Evolutionary conservation across 2,888 invertebrate genomes (phyloP), one percentile per base, ranked within the genome.

Genomic region (Chrysina gloriosa): DNA sequence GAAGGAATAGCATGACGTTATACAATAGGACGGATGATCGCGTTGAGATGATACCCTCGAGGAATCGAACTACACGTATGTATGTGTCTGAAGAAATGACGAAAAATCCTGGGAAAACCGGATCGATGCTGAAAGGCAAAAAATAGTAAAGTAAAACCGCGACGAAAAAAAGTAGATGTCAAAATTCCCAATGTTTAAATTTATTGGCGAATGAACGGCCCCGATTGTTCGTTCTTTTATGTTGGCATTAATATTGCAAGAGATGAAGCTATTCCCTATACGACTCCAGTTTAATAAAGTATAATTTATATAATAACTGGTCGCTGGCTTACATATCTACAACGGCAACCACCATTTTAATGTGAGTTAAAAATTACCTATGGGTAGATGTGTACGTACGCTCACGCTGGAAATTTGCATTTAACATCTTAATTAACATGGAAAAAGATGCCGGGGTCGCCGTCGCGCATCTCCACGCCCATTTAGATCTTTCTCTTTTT

Each of bases 361-460:
- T 64, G 66, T 65, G 63, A 64, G 66, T 71, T 39, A 68, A 58
- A 70, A 72, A 70, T 72, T 70, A 68, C 63, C 45, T 68, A 42
- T 27, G 42, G 58, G 45, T 52, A 16, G 16, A 52, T 31, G 31
- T 52, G 31, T 31, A 34, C 45, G 64, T 48, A 68, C 47, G 70
- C 67, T 66, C 61, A 63, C 67, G 67, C 64, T 71, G 70, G 69
- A 71, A 72, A 80, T 80, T 79, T 79, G 76, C 79, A 79, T 80
- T 79, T 77, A 78, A 77, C 77, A 77, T 81, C 80, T 81, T 82
- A 81, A 82, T 82, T 82, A 81, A 74, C 73, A 77, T 76, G 75
- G 76, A 47, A 74, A 75, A 72, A 72, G 73, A 75, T 75, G 73
- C 71, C 70, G 34, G 71, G 74, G 73, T 73, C 74, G 74, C 74